phyloP scores from a whole-genome alignment of 2,113 vertebrate genomes.

The Eulacestoma nigropectus region DNA sequence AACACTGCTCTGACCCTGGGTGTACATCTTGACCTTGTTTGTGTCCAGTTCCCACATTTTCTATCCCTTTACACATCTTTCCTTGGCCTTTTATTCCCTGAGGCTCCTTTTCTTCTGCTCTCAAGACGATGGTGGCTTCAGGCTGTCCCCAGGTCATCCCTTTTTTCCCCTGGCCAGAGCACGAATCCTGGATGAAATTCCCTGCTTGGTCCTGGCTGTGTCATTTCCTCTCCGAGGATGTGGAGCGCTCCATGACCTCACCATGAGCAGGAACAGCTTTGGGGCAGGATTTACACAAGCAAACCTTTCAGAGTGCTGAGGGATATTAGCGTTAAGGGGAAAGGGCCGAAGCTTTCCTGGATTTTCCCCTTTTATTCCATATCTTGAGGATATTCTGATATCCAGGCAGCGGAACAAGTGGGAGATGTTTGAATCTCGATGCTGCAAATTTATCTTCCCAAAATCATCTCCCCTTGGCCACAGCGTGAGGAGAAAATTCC shows the following conservation, averaged over 20 bases:
- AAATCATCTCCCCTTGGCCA: background rate
- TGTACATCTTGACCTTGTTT: background rate
- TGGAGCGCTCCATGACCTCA: constrained; percentile 12
- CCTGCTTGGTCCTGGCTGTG: background rate
- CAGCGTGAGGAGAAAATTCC: background rate
- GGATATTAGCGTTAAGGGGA: background rate
- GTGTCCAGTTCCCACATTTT: too few species aligned
- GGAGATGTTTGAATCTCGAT: accelerated
- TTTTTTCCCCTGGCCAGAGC: background rate
- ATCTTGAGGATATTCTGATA: background rate
- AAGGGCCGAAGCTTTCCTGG: background rate
- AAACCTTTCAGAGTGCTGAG: background rate
- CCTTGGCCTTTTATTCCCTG: background rate
- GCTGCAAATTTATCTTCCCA: background rate
- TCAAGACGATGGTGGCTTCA: accelerated
- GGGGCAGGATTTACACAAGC: background rate
- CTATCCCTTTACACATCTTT: background rate
- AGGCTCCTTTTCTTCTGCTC: background rate
- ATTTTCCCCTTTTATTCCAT: background rate
- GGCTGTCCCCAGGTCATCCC: background rate
- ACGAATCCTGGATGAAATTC: background rate
- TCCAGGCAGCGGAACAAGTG: background rate
- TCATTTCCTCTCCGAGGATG: background rate
- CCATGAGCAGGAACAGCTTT: background rate
- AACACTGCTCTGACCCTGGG: background rate